These are phyloP conservation scores for Novumbra hubbsi DNA, from an alignment of 2,797 vertebrate genomes.

Conservation along the genomic window DNA sequence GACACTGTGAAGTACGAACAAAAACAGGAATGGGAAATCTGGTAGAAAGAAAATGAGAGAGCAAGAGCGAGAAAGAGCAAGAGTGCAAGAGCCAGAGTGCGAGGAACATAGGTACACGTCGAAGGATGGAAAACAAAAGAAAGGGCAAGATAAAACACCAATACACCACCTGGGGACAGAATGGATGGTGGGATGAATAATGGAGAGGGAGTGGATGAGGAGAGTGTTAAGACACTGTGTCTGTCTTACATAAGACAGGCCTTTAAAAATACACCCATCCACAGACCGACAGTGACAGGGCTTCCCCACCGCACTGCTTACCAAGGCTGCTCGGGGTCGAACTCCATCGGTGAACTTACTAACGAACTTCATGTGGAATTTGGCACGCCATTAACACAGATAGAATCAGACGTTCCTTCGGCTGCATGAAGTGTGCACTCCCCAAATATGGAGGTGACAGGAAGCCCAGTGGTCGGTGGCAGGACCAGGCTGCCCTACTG, in stretches of 20 bases:
- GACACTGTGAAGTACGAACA: background rate
- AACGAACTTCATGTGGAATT: no score
- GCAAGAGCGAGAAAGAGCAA: background rate
- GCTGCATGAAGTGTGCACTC: no score
- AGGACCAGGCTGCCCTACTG: no score
- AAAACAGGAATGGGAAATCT: background rate
- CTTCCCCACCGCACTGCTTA: conserved; percentile 4
- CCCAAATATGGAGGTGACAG: no score
- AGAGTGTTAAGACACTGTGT: background rate
- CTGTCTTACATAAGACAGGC: background rate
- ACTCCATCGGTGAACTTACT: no score
- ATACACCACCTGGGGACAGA: background rate
- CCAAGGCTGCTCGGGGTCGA: background rate
- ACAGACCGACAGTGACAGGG: background rate
- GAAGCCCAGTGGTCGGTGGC: no score
- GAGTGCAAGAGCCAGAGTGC: no score
- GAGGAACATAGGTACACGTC: background rate
- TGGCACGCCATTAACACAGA: no score
- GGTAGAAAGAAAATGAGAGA: background rate
- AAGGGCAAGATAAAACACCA: background rate
- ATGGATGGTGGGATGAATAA: background rate
- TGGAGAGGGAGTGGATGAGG: background rate
- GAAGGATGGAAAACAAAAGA: background rate
- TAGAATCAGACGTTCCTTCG: no score
- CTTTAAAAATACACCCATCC: background rate